Percentiles rank a stretch among this genome's conserved stretches.
Conservation (phyloP, 2,797 vertebrate genomes). For the Sphaeramia orbicularis region DNA sequence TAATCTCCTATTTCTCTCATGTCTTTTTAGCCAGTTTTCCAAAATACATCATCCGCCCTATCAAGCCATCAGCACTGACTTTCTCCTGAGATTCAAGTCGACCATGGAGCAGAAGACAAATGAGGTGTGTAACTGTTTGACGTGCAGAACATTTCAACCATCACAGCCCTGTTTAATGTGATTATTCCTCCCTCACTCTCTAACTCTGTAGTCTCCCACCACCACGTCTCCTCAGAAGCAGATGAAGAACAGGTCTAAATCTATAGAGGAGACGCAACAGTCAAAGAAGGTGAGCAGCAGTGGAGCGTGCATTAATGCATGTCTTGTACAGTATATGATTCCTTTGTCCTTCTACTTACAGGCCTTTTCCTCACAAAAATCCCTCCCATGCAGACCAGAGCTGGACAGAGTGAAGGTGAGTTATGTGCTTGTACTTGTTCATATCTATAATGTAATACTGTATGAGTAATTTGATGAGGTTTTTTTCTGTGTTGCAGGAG, state of each 20-base stretch:
- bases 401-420: conserved; percentile 86
- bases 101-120: conserved; percentile 83
- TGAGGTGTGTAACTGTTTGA: conserved; percentile 52
- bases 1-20: neutral
- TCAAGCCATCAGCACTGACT: conserved; percentile 20
- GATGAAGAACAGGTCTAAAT: conserved; percentile 89
- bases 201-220: conserved; percentile 70
- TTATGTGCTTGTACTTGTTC: neutral
- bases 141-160: neutral
- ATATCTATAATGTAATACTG: neutral
- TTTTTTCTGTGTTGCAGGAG: conserved; percentile 73
- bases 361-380: conserved; percentile 90
- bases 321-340: neutral
- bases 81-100: conserved; percentile 19
- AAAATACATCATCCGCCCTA: conserved; percentile 19
- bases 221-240: conserved; percentile 88
- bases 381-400: conserved; percentile 87
- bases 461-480: neutral
- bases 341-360: conserved; percentile 45
- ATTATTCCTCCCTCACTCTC: neutral
- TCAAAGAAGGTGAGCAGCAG: conserved; percentile 84
- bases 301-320: neutral
- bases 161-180: neutral
- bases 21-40: conserved; percentile 24
- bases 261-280: conserved; percentile 89